Conservation (phyloP, 2,797 vertebrate genomes). For the Mallotus villosus region DNA sequence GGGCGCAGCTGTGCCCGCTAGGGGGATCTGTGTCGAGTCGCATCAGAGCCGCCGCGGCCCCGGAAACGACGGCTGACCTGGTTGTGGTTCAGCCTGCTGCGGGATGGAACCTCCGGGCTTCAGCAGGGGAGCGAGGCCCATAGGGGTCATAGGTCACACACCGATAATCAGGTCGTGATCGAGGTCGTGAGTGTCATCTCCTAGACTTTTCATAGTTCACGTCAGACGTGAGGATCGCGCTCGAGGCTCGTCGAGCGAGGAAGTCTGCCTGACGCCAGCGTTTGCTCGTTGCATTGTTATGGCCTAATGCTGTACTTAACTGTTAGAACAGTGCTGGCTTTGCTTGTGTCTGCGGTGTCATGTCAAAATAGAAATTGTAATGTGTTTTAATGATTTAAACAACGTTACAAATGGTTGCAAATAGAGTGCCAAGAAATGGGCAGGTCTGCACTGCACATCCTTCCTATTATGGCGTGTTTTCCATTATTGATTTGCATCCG, state of each 20-base stretch:
- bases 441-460: background rate
- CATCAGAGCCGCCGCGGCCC: slow-evolving; percentile 41
- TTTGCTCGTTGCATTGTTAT: too few species aligned
- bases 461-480: background rate
- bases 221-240: background rate
- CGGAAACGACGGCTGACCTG: slow-evolving; percentile 49
- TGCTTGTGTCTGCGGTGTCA: background rate
- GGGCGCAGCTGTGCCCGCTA: slow-evolving; percentile 44
- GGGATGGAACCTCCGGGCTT: background rate
- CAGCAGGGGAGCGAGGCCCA: background rate
- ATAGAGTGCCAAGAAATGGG: background rate
- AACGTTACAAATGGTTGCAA: background rate
- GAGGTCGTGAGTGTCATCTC: background rate
- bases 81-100: slow-evolving; percentile 34
- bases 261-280: background rate
- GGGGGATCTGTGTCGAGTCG: slow-evolving; percentile 53
- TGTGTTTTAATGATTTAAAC: background rate
- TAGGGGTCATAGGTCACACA: background rate
- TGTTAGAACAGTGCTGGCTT: too few species aligned
- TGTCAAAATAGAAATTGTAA: background rate
- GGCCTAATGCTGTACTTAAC: background rate
- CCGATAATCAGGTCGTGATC: background rate
- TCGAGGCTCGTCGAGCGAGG: background rate
- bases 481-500: slow-evolving; percentile 8
- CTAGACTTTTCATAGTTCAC: background rate